Percentiles rank a stretch among this genome's conserved stretches.
These are phyloP conservation scores for Erpetoichthys calabaricus DNA, from an alignment of 2,797 vertebrate species.

Conservation along the genomic window DNA sequence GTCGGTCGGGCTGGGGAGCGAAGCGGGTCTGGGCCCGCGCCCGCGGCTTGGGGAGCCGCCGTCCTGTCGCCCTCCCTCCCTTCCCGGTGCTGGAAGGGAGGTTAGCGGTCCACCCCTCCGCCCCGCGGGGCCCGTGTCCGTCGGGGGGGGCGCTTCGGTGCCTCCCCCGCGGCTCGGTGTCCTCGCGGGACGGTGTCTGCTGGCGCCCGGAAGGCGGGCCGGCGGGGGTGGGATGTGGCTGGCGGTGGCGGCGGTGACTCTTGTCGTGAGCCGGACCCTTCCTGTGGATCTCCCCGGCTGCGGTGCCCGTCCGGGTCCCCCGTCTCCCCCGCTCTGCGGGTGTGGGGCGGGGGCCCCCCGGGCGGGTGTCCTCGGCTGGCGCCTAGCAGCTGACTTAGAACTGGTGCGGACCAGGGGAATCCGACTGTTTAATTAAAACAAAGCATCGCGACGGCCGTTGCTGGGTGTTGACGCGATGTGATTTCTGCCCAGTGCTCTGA, in stretches of 20 bases:
- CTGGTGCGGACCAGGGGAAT: too few species aligned
- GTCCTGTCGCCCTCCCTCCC: conserved; percentile 14
- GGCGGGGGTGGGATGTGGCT: not conserved
- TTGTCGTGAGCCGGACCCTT: not conserved
- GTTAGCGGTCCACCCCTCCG: too few species aligned
- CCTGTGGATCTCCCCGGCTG: conserved; percentile 4
- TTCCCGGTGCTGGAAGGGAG: conserved; percentile 10
- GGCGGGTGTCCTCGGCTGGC: too few species aligned
- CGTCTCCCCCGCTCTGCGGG: not conserved
- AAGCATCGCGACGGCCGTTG: too few species aligned
- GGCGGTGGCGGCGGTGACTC: not conserved
- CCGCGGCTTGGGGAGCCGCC: not conserved
- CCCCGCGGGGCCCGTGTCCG: not conserved
- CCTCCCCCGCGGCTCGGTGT: not conserved
- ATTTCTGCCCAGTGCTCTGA: too few species aligned
- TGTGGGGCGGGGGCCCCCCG: too few species aligned
- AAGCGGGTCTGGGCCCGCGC: not conserved
- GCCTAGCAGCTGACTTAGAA: too few species aligned
- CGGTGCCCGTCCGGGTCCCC: not conserved
- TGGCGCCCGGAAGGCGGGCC: not conserved
- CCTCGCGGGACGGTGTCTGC: too few species aligned
- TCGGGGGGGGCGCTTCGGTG: not conserved
- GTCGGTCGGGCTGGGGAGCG: too few species aligned
- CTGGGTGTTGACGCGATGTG: too few species aligned
- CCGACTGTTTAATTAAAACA: too few species aligned